Base-by-base conservation (phyloP, 2,888 invertebrate genomes). In the Ditylenchus weischeri region DNA sequence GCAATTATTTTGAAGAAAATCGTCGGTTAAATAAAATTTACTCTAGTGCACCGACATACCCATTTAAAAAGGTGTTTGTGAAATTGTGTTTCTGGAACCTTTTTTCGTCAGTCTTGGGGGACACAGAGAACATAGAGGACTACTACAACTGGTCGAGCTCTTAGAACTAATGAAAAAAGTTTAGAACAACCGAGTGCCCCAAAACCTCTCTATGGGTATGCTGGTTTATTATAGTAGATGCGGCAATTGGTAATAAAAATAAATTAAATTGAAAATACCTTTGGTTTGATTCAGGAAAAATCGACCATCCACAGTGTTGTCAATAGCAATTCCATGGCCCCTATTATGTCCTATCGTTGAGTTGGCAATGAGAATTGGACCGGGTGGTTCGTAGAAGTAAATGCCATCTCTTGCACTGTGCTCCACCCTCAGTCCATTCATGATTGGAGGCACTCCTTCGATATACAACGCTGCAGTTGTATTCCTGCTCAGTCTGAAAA, bases 391-490 rank as follows among this genome's bases (percentile, higher is more conserved):
- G 2, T 92, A 91, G 75, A 93, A 88, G 83, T 93, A 93, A 73
- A 95, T 88, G 13, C 91, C 98, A 81, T 93, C 93, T 83, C 90
- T 92, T 1, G 94, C 94, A 13, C 92, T 92, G 84, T 90, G 89
- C 57, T 89, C 87, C 75, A 98, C 88, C 74, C 90, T 89, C 68
- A 95, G 87, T 77, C 91, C 88, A 76, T 90, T 88, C 87, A 96
- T 89, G 63, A 89, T 86, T 0, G 98, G 98, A 0, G 95, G 92
- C 43, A 91, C 89, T 29, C 93, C 93, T 75, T 89, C 88, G n/a
- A 91, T 88, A 83, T 92, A 90, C 78, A 95, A 84, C 4, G 93
- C 92, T 72, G 93, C 90, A 0, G 84, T 83, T 7, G 79, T 78
- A 71, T 84, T 82, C 36, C 83, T 83, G 18, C 89, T 89, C 3